phyloP scores from a whole-genome alignment of 2,113 vertebrate species.

The Capreolus pygargus region DNA sequence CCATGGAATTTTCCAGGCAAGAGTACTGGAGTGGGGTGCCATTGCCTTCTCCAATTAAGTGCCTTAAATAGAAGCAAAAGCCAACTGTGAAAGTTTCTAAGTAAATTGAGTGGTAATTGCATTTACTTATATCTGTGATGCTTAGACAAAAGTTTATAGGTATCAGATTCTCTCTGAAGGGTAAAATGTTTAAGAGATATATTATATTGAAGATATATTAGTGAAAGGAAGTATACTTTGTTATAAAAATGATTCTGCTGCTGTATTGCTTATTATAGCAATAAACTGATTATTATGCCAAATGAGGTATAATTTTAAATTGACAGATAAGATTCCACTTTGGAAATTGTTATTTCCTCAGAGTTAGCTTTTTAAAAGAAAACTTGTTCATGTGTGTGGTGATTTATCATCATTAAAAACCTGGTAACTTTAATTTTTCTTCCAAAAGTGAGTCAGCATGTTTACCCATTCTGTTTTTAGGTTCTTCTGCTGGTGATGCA shows the following conservation, averaged over 20 bases:
- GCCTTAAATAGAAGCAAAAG: background rate
- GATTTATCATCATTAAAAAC: background rate
- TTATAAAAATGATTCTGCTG: background rate
- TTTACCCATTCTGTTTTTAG: slow-evolving; percentile 75
- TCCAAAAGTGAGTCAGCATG: background rate
- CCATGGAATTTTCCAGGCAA: no score
- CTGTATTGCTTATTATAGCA: background rate
- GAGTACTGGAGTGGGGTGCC: no score
- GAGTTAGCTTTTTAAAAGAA: background rate
- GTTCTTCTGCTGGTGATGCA: slow-evolving; percentile 87
- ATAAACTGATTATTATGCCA: background rate
- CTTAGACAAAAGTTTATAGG: background rate
- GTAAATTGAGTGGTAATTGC: background rate
- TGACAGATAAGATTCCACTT: background rate
- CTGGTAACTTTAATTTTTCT: background rate
- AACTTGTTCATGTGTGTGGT: background rate
- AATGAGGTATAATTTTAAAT: background rate
- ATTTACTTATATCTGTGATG: background rate
- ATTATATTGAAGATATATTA: background rate
- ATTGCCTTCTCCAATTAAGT: slow-evolving; percentile 50
- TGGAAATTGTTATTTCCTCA: slow-evolving; percentile 9
- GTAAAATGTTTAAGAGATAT: background rate
- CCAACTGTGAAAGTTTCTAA: background rate
- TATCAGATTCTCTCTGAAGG: background rate
- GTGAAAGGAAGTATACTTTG: background rate